phyloP scores from a whole-genome alignment of 35 echinoderm and acorn worm species.

The Ptychodera flava region DNA sequence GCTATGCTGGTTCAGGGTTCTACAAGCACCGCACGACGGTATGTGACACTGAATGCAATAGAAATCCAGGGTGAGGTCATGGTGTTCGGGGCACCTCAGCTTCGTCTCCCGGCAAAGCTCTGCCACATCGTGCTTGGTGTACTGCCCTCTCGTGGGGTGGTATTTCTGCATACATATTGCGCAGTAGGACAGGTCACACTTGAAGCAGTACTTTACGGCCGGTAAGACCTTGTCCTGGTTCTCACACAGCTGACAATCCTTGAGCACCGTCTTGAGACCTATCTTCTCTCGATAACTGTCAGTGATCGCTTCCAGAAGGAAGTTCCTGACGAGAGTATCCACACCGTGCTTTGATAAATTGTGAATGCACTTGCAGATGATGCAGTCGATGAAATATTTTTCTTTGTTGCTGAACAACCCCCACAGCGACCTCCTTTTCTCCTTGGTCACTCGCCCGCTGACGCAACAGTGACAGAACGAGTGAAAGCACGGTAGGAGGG shows the following conservation, averaged over 20 bases:
- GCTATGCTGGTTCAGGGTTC: neutral
- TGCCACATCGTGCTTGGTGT: neutral
- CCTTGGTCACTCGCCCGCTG: neutral
- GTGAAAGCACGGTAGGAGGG: neutral
- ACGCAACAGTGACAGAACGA: neutral
- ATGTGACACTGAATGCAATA: neutral
- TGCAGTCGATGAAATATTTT: neutral
- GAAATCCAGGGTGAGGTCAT: neutral
- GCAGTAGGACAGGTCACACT: neutral
- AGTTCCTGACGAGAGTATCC: neutral
- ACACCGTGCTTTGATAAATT: neutral
- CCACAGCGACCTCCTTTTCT: neutral
- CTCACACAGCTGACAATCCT: neutral
- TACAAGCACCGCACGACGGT: neutral
- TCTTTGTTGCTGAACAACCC: neutral
- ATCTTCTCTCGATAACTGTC: neutral
- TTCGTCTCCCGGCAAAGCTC: neutral
- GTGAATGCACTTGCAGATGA: neutral
- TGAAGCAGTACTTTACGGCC: neutral
- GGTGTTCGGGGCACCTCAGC: neutral
- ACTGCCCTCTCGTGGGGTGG: neutral
- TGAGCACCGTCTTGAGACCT: neutral
- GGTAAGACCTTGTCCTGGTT: neutral
- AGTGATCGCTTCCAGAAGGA: neutral
- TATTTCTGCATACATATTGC: neutral